These are phyloP conservation scores for Bombus haemorrhoidalis DNA, from an alignment of 1,140 invertebrate genomes.

Conservation along the genomic window DNA sequence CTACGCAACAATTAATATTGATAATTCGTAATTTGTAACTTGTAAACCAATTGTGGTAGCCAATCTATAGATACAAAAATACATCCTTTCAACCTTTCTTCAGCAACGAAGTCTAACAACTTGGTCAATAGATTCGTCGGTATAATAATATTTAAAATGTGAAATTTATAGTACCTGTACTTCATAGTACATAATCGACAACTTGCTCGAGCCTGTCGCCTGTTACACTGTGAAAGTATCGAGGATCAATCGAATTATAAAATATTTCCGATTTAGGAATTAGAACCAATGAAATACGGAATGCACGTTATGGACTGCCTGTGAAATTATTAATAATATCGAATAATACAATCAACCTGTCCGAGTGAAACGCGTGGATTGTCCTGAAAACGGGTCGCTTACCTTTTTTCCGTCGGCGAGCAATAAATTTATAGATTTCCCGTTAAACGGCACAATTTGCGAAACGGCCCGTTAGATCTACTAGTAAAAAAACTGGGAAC, in stretches of 20 bases:
- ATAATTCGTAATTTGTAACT: neutral
- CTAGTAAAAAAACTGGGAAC: conserved; percentile 35
- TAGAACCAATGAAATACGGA: too few relatives aligned
- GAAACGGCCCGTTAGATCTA: conserved; percentile 44
- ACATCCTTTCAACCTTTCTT: neutral
- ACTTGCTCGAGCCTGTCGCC: too few relatives aligned
- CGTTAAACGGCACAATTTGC: conserved; percentile 43
- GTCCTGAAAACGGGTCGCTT: neutral
- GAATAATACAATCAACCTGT: neutral
- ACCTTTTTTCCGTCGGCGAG: neutral
- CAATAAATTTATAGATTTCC: neutral
- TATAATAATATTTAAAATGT: neutral
- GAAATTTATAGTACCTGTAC: neutral
- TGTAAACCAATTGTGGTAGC: neutral
- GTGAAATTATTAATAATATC: neutral
- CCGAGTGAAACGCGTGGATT: neutral
- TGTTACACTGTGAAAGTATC: neutral
- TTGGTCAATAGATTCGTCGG: neutral
- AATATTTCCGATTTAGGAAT: too few relatives aligned
- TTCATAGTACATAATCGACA: too few relatives aligned
- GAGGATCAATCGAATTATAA: neutral
- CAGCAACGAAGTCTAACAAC: neutral
- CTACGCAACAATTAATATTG: neutral
- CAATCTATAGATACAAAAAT: neutral
- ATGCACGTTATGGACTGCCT: neutral